Conservation (phyloP, 2,888 invertebrate genomes). For the Frankliniella fusca region DNA sequence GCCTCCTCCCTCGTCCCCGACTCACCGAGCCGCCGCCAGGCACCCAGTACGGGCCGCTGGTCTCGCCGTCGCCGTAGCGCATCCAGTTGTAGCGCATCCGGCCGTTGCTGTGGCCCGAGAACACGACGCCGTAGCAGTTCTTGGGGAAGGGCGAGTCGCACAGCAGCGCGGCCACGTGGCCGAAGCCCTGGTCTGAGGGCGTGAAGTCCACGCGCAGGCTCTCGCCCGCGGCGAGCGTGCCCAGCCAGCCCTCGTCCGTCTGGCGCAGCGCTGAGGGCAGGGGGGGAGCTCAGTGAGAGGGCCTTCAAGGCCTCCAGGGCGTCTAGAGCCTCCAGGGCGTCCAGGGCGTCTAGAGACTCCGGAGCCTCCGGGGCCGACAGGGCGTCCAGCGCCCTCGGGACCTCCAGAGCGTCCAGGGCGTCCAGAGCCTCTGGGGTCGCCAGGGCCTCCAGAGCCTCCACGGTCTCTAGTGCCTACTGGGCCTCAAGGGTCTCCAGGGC, state of each 20-base stretch:
- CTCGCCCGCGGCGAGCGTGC: not conserved
- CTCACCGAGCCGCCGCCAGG: not conserved
- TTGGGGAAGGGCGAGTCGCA: slow-evolving; percentile 11
- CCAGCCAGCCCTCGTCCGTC: not conserved
- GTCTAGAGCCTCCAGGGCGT: not conserved
- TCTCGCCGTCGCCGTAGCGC: not conserved
- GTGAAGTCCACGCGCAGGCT: slow-evolving; percentile 1
- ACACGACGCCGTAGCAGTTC: not conserved
- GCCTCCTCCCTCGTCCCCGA: not conserved
- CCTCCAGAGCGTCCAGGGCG: too few species aligned
- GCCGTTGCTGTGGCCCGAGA: not conserved
- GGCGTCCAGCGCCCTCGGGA: too few species aligned
- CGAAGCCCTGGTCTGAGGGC: not conserved
- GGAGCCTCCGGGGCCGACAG: too few species aligned
- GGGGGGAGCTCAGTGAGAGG: not conserved
- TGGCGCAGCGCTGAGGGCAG: not conserved
- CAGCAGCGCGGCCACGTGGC: not conserved
- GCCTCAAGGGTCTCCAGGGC: too few species aligned
- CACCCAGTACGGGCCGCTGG: not conserved
- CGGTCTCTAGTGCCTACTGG: too few species aligned
- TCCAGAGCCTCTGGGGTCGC: too few species aligned
- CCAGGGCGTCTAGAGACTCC: too few species aligned
- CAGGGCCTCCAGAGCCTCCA: too few species aligned
- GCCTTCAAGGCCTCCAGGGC: too few species aligned
- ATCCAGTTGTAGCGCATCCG: not conserved